Conservation (phyloP, 1,140 invertebrate species). For the Drosophila malerkotliana region DNA sequence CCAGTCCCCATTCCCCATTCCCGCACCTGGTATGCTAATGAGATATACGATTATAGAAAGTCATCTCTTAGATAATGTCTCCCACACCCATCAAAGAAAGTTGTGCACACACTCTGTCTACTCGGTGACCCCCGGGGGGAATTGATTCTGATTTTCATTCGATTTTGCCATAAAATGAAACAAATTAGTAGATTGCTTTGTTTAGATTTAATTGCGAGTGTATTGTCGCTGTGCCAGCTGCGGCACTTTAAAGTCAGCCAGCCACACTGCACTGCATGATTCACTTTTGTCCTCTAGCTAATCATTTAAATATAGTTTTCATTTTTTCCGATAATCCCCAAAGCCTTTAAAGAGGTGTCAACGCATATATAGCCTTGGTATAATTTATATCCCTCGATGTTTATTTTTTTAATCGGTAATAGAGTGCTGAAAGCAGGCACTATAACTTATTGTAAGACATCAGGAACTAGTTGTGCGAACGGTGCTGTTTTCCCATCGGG, state of each 20-base stretch:
- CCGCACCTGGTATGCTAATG: conserved; percentile 52
- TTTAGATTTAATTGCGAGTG: conserved; percentile 65
- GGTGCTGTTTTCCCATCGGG: conserved; percentile 15
- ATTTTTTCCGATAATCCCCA: conserved; percentile 33
- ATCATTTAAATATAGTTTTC: conserved; percentile 31
- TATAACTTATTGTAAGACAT: conserved; percentile 26
- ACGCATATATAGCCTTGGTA: conserved; percentile 20
- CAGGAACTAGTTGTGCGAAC: not conserved
- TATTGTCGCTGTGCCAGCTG: conserved; percentile 62
- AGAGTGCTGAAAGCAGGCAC: conserved; percentile 6
- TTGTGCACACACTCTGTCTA: conserved; percentile 21
- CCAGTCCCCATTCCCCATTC: not conserved
- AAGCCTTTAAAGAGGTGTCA: conserved; percentile 34
- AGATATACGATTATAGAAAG: conserved; percentile 45
- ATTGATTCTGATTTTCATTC: conserved; percentile 63
- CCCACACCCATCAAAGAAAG: conserved; percentile 31
- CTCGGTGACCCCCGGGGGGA: conserved; percentile 15
- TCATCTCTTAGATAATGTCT: conserved; percentile 46
- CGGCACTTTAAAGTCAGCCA: conserved; percentile 70
- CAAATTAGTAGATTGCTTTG: conserved; percentile 71
- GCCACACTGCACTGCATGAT: conserved; percentile 47
- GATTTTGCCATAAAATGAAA: conserved; percentile 75
- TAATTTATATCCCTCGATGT: conserved; percentile 42
- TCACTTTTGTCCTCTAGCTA: conserved; percentile 8
- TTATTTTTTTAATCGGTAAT: conserved; percentile 28